These are phyloP conservation scores for Gopherus flavomarginatus DNA, from an alignment of 2,113 vertebrate species.

Conservation along the genomic window DNA sequence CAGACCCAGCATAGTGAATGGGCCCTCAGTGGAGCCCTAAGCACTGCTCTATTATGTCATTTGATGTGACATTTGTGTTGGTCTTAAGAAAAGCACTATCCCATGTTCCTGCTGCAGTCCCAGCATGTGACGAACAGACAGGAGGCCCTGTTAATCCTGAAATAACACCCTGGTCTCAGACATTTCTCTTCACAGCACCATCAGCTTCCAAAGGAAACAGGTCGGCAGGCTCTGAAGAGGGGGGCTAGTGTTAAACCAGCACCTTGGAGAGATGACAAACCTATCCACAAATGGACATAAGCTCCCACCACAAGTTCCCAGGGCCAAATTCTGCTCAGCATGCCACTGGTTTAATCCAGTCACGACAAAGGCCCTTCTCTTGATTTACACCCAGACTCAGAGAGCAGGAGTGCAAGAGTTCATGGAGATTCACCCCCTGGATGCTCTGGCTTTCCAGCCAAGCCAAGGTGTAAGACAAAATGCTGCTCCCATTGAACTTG, in stretches of 20 bases:
- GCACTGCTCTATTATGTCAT: accelerated
- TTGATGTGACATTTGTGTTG: not conserved
- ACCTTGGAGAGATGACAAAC: not conserved
- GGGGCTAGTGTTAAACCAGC: not conserved
- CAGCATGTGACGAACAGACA: not conserved
- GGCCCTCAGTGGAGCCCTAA: not conserved
- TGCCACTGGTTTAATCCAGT: not conserved
- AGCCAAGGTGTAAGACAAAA: not conserved
- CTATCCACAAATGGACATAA: not conserved
- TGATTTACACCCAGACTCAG: not conserved
- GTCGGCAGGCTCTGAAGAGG: not conserved
- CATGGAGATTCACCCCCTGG: not conserved
- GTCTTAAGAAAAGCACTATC: constrained; percentile 2
- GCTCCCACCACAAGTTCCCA: not conserved
- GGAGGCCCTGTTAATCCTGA: not conserved
- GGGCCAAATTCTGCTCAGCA: not conserved
- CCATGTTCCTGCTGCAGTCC: not conserved
- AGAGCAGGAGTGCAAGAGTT: not conserved
- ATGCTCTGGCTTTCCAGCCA: not conserved
- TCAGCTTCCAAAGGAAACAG: not conserved
- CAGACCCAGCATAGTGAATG: not conserved
- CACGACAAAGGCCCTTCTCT: not conserved
- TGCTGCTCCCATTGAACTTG: not conserved
- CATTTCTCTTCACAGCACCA: not conserved
- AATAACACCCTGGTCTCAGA: not conserved